Base-by-base conservation (phyloP, 2,888 invertebrate species). In the Drosophila nr. fundita region DNA sequence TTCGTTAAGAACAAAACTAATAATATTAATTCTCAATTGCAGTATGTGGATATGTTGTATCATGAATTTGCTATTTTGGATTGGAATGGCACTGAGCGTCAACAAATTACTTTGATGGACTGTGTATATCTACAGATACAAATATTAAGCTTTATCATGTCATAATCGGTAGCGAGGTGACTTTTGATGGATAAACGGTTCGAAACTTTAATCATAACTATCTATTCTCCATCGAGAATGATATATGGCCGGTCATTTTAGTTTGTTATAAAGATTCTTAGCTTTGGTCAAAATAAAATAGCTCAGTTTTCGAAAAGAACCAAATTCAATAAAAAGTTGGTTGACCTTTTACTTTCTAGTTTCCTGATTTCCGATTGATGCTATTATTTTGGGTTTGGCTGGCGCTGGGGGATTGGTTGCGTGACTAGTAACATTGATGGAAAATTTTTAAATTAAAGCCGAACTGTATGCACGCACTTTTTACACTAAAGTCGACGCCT, bases 361-460 rank as follows among this genome's bases (percentile, higher is more conserved):
- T n/a, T 40, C 10, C n/a, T n/a, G n/a, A n/a, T 10, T 40, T n/a
- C n/a, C 40, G n/a, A 42, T 11, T 42, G 5, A 21, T 11, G 42
- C 10, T 11, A 42, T 21, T 21, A 11, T 42, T 42, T 21, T 21
- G 21, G 5, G 40, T 5, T 42, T 27, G 18, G 8, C 8, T 40
- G 18, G 4, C 4, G 15, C 2, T 48, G 15, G 27, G 24, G 7
- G 24, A 21, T 48, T 24, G 48, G 2, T 36, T 27, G 54, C 11
- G 6, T 54, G 36, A 54, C 24, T 54, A 24, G 6, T 11, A 36
- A 36, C 24, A 30, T 32, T 48, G 58, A 11, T 2, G 53, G 53
- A 13, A 57, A 63, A 69, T 69, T 68, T 83, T 83, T 70, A 77
- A 87, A 76, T 90, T 81, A 76, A 82, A 77, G 68, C 76, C 78